Evolutionary conservation across 2,888 invertebrate species (phyloP).

Genomic region (Coremacera marginata): DNA sequence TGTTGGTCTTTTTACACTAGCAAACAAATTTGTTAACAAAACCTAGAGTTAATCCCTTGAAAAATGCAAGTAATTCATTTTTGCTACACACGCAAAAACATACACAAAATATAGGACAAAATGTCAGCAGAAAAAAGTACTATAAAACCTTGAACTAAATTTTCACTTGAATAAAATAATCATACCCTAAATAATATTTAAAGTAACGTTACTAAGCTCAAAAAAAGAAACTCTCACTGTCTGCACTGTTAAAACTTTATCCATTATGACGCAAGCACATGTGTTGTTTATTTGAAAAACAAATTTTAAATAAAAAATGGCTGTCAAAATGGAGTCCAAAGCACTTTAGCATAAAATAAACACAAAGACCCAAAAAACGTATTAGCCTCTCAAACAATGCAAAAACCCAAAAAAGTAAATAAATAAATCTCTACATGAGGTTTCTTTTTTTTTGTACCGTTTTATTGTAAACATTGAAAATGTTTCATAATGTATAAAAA

Average conservation of each 20-base stretch:
- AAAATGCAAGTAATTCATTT: constrained; percentile 6
- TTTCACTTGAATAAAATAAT: background rate
- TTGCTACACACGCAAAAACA: background rate
- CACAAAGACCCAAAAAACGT: background rate
- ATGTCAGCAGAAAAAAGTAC: background rate
- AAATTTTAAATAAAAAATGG: background rate
- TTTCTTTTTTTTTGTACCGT: background rate
- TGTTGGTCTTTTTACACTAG: too few species aligned
- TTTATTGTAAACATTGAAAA: background rate
- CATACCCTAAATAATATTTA: background rate
- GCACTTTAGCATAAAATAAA: background rate
- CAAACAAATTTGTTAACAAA: background rate
- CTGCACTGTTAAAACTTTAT: background rate
- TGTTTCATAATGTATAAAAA: background rate
- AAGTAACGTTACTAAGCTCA: background rate
- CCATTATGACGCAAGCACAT: constrained; percentile 12
- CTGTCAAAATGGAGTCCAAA: background rate
- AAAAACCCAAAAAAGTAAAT: background rate
- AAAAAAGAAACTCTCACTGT: background rate
- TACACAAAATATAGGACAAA: background rate
- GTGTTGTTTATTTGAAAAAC: background rate
- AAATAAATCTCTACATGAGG: background rate
- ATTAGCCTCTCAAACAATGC: background rate
- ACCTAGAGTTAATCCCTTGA: background rate
- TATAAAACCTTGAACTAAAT: background rate